Evolutionary conservation across 2,797 vertebrate genomes (phyloP), one percentile per base, ranked within the genome.

Genomic region (Moxostoma hubbsi): DNA sequence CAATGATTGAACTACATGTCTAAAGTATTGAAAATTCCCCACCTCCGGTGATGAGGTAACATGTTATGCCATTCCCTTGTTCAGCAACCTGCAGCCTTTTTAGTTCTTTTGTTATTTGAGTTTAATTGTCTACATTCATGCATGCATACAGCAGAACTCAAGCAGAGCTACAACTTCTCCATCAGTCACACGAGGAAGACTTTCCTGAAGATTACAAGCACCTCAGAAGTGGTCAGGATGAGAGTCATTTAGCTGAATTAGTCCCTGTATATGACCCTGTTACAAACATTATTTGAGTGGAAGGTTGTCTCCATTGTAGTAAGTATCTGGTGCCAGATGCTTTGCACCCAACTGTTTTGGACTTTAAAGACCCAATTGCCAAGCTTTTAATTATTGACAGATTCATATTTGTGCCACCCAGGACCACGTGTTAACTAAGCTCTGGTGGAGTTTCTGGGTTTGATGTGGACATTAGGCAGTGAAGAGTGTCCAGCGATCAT

Each of bases 351-450:
- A 75, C 75, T n/a, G 46, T 75, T 2, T n/a, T 81, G 18, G 73
- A 63, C n/a, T 63, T 46, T 7, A 18, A 49, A 24, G 59, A 79
- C 54, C 5, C 36, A 5, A 9, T 80, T 1, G 80, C 70, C 51
- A 76, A 70, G 50, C 59, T 76, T 12, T 5, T 71, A 0, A 75
- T 83, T 15, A 36, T 53, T 68, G 46, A 81, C 36, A 73, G 79
- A 84, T 45, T 9, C n/a, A 1, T 11, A 0, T 46, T 2, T 64
- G 13, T 46, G 18, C 11, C 62, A 64, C 1, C 55, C 5, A 0
- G 9, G 57, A 58, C 4, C 57, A 58, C 57, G 18, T 15, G 16
- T 24, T 18, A 0, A 2, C 57, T 5, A 7, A 58, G 15, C 57
- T 10, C 16, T 1, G 15, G 8, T 24, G 24, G 24, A 24, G 24